Evolutionary conservation across 2,113 vertebrate genomes (phyloP).

Genomic region (Misgurnus mizolepis): DNA sequence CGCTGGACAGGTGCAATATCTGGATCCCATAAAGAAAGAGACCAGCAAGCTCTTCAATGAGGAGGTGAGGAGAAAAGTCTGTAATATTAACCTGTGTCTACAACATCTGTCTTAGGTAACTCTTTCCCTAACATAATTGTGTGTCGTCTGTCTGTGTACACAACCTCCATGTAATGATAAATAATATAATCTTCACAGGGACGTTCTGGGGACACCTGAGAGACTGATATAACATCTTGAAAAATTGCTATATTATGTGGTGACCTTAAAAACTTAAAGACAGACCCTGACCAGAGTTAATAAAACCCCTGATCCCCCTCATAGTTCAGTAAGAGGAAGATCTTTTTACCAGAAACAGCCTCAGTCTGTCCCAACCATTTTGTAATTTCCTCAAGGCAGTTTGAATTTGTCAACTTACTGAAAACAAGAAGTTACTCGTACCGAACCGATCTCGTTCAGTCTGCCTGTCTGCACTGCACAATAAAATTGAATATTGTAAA

Average conservation of each 20-base stretch:
- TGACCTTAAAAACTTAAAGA: no score
- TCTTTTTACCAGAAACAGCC: neutral
- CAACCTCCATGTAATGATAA: no score
- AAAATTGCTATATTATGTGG: no score
- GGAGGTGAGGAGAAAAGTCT: slow-evolving; percentile 75
- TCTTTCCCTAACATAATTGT: no score
- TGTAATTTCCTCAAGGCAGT: slow-evolving; percentile 2
- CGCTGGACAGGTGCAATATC: slow-evolving; percentile 87
- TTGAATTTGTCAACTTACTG: neutral
- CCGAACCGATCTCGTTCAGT: neutral
- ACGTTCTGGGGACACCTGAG: no score
- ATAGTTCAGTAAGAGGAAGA: neutral
- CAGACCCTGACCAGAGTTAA: no score
- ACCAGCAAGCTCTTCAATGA: slow-evolving; percentile 91
- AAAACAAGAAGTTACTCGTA: neutral
- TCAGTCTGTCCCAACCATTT: neutral
- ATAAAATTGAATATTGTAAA: neutral
- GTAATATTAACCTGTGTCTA: neutral
- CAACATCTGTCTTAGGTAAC: no score
- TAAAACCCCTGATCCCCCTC: neutral
- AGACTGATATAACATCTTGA: no score
- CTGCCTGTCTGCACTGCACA: neutral
- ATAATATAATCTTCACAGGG: no score
- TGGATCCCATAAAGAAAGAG: slow-evolving; percentile 92
- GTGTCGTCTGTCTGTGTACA: no score